Conservation (phyloP, 2,888 invertebrate species). For the Luffia ferchaultella region DNA sequence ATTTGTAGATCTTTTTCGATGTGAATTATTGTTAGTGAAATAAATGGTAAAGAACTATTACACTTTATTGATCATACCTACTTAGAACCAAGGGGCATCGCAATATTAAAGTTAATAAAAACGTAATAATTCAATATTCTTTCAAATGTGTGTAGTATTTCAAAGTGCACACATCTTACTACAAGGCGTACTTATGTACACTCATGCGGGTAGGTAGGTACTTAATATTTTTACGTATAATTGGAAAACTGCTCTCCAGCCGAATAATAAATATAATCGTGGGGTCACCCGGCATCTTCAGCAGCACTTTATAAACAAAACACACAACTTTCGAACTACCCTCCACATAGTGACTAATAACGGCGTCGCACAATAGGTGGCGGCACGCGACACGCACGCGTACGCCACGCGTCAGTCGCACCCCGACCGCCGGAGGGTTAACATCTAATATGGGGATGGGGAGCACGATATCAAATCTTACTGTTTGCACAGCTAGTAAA, state of each 20-base stretch:
- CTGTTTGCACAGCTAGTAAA: background rate
- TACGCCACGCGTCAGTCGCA: constrained; percentile 37
- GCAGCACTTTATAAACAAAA: background rate
- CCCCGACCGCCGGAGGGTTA: constrained; percentile 28
- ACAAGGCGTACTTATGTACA: too few relatives aligned
- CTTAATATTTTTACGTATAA: background rate
- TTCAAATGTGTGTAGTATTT: too few relatives aligned
- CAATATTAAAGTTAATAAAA: too few relatives aligned
- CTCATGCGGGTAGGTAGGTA: too few relatives aligned
- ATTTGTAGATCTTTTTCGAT: too few relatives aligned
- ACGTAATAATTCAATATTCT: too few relatives aligned
- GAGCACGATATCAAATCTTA: background rate
- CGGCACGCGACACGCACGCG: constrained; percentile 36
- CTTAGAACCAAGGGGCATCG: too few relatives aligned
- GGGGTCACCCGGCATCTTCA: background rate
- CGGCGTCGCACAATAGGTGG: constrained; percentile 13
- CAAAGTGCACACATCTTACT: too few relatives aligned
- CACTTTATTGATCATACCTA: too few relatives aligned
- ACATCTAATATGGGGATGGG: constrained; percentile 14
- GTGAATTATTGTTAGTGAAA: too few relatives aligned
- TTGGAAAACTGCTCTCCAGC: background rate
- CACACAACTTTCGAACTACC: background rate
- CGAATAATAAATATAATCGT: background rate
- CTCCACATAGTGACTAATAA: background rate
- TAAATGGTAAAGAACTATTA: too few relatives aligned